Evolutionary conservation across 37 sponge, comb jelly and placozoan species (phyloP), one percentile per base, ranked within the genome.

Genomic region (Petrosia ficiformis): DNA sequence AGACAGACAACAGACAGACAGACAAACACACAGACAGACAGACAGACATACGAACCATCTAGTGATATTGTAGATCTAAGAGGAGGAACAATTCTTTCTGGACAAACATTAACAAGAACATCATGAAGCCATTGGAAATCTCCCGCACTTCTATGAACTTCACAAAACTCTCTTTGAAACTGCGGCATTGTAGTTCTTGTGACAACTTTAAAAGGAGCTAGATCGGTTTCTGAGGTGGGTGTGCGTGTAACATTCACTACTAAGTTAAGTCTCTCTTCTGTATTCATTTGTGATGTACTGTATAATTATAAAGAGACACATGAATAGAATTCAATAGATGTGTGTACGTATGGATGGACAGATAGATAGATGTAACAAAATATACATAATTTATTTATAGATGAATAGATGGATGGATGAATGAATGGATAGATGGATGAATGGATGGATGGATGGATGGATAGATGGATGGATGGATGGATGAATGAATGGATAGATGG

Each of bases 91-190:
- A 88, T 79, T 29, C 89, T 77, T 68, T 93, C 94, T 33, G 94
- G 94, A 68, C 86, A 93, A 41, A 71, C 75, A 30, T 79, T 83
- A 70, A 80, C 86, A 32, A 93, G 74, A 42, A 78, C 86, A 30
- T 81, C 80, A 76, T 85, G 75, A 16, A 93, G 68, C 94, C 94
- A 93, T 59, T 88, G 86, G 86, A 93, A 89, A 67, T 93, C 94
- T 19, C 89, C 86, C 42, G 88, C 89, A 38, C 86, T 84, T 28
- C 94, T 67, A 57, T 85, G 72, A 2, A 93, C 94, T 64, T 92
- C 92, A 4, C 76, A 10, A 0, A 59, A 56, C 33, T 63, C 35
- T 10, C 38, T 42, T 29, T 30, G 29, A 54, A 89, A 84, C n/a
- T 68, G 66, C 30, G 85, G 31, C 42, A 89, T 68, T 24, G 72